phyloP scores from a whole-genome alignment of 1,140 invertebrate species.

The Euschistus heros region DNA sequence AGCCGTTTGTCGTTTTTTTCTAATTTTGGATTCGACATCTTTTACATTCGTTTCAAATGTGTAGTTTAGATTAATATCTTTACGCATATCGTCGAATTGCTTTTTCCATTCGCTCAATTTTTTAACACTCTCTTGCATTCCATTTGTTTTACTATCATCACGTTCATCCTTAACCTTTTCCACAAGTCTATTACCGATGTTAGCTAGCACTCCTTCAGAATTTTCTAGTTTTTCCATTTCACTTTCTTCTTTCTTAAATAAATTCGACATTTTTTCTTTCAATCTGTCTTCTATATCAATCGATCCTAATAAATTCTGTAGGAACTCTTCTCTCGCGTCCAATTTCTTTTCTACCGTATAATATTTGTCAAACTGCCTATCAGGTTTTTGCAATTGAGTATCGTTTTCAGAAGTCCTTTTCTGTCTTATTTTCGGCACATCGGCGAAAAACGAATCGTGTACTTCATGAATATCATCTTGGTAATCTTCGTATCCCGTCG shows the following conservation, averaged over 20 bases:
- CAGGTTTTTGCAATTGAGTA: not conserved
- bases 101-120: not conserved
- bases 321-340: slow-evolving; percentile 16
- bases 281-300: slow-evolving; percentile 21
- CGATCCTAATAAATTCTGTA: slow-evolving; percentile 22
- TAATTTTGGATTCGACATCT: not conserved
- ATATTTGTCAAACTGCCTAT: not conserved
- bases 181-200: not conserved
- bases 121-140: not conserved
- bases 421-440: slow-evolving; percentile 20
- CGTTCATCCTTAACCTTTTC: not conserved
- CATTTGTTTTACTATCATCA: not conserved
- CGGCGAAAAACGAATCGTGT: slow-evolving; percentile 16
- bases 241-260: slow-evolving; percentile 19
- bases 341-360: not conserved
- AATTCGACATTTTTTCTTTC: slow-evolving; percentile 12
- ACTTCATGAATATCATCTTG: slow-evolving; percentile 44
- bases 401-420: slow-evolving; percentile 8
- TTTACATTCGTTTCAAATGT: not conserved
- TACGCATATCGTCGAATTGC: slow-evolving; percentile 1
- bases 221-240: slow-evolving; percentile 37
- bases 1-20: not conserved
- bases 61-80: slow-evolving; percentile 6
- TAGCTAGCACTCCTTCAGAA: slow-evolving; percentile 31
- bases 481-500: slow-evolving; percentile 25